Evolutionary conservation across 1,140 invertebrate species (phyloP), one percentile per base, ranked within the genome.

Genomic region (Arctopsyche grandis): DNA sequence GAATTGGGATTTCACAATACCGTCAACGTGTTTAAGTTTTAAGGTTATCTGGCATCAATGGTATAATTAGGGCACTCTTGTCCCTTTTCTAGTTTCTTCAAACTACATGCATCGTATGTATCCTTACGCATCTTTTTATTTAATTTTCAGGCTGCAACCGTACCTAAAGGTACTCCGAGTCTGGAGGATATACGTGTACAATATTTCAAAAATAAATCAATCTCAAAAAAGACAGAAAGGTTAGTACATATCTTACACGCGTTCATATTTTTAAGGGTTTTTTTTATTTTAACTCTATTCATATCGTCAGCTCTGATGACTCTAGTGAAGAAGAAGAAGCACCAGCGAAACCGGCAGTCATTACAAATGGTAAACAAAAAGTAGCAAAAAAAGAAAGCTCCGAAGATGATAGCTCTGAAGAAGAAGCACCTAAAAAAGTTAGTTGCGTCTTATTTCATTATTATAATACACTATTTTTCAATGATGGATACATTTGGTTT

Each of bases 321-420:
- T 83, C 81, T 7, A 79, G 73, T 16, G 80, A 83, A 56, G 83
- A 81, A 52, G 76, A 82, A 5, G 22, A 19, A 16, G 46, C 69
- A 58, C 24, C 63, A 12, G 44, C 73, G 60, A 75, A 79, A 69
- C 60, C 75, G 24, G 58, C 58, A 12, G 21, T n/a, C 19, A 14
- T 79, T 0, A 16, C 74, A 22, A 82, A 82, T 26, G 80, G 81
- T 14, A 82, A 83, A 79, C 38, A 63, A 21, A 44, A 73, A 12
- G 24, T 71, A 0, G 73, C 76, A 19, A 77, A 75, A 66, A 26
- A 16, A 29, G 78, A 80, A 10, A 83, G 81, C 44, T 82, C 81
- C 10, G 80, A 79, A 0, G 81, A 82, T 19, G 81, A 82, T 10
- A 81, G 79, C 38, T 83, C 81, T n/a, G 81, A 81, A 56, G 81